Evolutionary conservation across 92 coral and sea anemone genomes (phyloP).

Genomic region (Virgularia gustaviana): DNA sequence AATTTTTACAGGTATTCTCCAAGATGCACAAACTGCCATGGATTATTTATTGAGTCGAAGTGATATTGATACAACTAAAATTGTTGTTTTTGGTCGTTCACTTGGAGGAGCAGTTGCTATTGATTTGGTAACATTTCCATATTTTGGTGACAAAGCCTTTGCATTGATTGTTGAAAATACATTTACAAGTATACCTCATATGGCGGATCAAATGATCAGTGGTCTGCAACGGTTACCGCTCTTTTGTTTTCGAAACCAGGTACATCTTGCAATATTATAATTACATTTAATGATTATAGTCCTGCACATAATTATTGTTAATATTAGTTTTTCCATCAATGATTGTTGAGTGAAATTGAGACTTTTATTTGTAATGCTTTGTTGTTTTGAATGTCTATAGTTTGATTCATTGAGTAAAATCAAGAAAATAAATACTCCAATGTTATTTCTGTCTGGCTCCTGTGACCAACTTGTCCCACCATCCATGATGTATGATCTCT

Average conservation of each 20-base stretch:
- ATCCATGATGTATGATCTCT: slow-evolving; percentile 83
- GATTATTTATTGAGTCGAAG: slow-evolving; percentile 77
- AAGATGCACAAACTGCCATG: slow-evolving; percentile 88
- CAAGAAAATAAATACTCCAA: slow-evolving; percentile 68
- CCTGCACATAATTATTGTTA: neutral
- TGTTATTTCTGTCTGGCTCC: slow-evolving; percentile 85
- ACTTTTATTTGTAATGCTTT: neutral
- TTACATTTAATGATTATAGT: too few relatives aligned
- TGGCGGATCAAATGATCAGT: slow-evolving; percentile 79
- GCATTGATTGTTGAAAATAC: slow-evolving; percentile 93
- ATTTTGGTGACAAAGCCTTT: slow-evolving; percentile 69
- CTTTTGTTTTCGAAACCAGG: slow-evolving; percentile 96
- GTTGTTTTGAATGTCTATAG: slow-evolving; percentile 41
- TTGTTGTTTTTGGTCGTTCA: slow-evolving; percentile 89
- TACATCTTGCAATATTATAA: slow-evolving; percentile 8
- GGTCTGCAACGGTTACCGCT: slow-evolving; percentile 85
- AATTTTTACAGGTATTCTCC: slow-evolving; percentile 59
- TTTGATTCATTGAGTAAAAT: slow-evolving; percentile 81
- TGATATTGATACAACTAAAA: slow-evolving; percentile 80
- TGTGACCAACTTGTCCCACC: slow-evolving; percentile 95
- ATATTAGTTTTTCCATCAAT: neutral
- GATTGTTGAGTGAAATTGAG: neutral
- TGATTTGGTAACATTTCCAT: slow-evolving; percentile 65
- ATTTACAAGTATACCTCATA: slow-evolving; percentile 86
- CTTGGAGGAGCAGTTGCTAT: slow-evolving; percentile 97